Base-by-base conservation (phyloP, 2,113 vertebrate genomes). In the Panurus biarmicus region DNA sequence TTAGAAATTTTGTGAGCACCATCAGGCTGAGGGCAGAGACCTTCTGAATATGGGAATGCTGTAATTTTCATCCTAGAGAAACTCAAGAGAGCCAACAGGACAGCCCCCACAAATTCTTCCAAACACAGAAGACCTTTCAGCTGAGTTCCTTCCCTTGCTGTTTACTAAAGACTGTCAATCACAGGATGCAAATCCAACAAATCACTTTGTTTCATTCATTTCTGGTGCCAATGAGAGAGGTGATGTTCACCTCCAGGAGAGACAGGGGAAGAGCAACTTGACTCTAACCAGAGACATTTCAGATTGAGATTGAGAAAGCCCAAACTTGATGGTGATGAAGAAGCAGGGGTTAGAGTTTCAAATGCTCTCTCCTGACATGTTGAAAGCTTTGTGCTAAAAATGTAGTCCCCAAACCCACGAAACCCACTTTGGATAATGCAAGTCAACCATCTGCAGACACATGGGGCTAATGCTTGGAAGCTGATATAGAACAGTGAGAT, bases 331-430 rank as follows among this genome's bases (percentile, higher is more conserved):
- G 1, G 6, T 16, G 19, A 31, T 28, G 29, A 62, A 86, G 36
- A 31, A 80, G 14, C 13, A 31, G 24, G 14, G 62, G 8, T 7
- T 26, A 26, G 3, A 38, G 7, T 60, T 89, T 53, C 12, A 38
- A 5, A 35, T 6, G 2, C 10, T 78, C 16, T 14, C 5, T 75
- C 84, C 8, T 29, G 22, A 44, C 0, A 0, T 7, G 10, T 5
- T 56, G 40, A 56, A 83, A 78, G 3, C 5, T n/a, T 26, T 6
- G 2, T 1, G 2, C 19, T 57, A 24, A 72, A 90, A 38, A 0
- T 50, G 26, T 28, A 10, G 8, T 45, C 29, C 7, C 3, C 22
- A 84, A 40, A 26, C 5, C 23, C n/a, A 17, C 12, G 71, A 42
- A 75, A 12, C 0, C 2, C 19, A 51, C 28, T 47, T n/a, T 18